Evolutionary conservation across 2,797 vertebrate genomes (phyloP), one percentile per base, ranked within the genome.

Genomic region (Glossophaga mutica): DNA sequence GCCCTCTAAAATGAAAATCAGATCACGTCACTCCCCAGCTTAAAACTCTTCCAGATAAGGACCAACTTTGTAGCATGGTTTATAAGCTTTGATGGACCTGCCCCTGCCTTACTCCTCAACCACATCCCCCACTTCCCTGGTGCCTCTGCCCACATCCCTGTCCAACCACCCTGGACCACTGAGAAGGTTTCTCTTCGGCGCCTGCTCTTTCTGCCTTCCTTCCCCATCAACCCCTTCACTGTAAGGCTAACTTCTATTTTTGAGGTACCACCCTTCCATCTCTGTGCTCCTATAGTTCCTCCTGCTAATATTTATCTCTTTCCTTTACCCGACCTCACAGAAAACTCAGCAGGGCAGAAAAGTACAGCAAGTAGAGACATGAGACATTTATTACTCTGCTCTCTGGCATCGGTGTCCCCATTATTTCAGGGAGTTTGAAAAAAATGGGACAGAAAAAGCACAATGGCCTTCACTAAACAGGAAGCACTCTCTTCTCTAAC

Each of bases 101-200:
- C 46, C 37, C 32, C 10, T 29, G 55, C 65, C 65, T 94, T 50
- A 34, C 9, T n/a, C 3, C 46, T 24, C 6, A 90, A 6, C 39
- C 19, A 21, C n/a, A n/a, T n/a, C n/a, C n/a, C n/a, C n/a, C n/a
- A n/a, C 6, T 14, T 50, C 37, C 8, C 1, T 14, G 0, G 3
- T 0, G 3, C 1, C n/a, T 19, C 0, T 0, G 3, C 15, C 24
- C 18, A 81, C 14, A 4, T 15, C 59, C 14, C 6, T 1, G 50
- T 18, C 44, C 55, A 57, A 34, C 46, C 77, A n/a, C 46, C 37
- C 24, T 19, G 21, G 65, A 11, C 55, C 37, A 21, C 84, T 65
- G 8, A 21, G 24, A 71, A 39, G 29, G n/a, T 9, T 14, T 55
- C 67, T 55, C 18, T 34, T 26, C 50, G 62, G 11, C 2, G 8